Evolutionary conservation across 2,113 vertebrate species (phyloP).

Genomic region (Cyanistes caeruleus): DNA sequence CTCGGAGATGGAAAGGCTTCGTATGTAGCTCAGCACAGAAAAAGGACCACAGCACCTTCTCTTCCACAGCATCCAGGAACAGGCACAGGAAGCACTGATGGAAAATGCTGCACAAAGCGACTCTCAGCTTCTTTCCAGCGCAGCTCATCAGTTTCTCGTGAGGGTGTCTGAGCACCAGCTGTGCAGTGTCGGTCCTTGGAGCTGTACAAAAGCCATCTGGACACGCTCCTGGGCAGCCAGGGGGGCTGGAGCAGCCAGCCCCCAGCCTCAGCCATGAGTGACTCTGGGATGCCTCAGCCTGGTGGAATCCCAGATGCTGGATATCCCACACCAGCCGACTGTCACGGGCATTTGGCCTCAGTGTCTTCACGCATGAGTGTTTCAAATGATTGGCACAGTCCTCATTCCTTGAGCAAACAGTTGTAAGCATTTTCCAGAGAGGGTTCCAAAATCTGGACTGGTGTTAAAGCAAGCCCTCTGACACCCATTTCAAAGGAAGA

Average conservation of each 20-base stretch:
- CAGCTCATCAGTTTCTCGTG: not conserved
- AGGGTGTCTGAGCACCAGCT: not conserved
- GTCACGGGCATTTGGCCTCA: fast-evolving
- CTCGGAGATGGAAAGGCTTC: not conserved
- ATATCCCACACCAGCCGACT: not conserved
- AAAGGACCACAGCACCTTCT: not conserved
- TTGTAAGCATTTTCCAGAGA: not conserved
- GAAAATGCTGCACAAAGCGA: not conserved
- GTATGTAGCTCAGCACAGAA: not conserved
- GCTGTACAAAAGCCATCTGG: not conserved
- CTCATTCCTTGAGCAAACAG: not conserved
- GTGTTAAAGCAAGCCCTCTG: not conserved
- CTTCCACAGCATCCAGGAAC: not conserved
- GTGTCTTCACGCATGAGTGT: not conserved
- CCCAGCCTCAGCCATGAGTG: not conserved
- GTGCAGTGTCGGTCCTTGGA: not conserved
- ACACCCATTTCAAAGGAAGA: not conserved
- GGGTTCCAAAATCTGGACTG: not conserved
- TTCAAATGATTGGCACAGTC: not conserved
- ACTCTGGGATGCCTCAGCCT: not conserved
- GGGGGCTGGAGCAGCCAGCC: not conserved
- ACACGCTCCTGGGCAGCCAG: not conserved
- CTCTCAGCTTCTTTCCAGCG: not conserved
- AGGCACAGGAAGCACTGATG: not conserved
- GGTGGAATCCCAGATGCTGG: not conserved